Evolutionary conservation across 2,888 invertebrate genomes (phyloP).

Genomic region (Heliconius charithonia): DNA sequence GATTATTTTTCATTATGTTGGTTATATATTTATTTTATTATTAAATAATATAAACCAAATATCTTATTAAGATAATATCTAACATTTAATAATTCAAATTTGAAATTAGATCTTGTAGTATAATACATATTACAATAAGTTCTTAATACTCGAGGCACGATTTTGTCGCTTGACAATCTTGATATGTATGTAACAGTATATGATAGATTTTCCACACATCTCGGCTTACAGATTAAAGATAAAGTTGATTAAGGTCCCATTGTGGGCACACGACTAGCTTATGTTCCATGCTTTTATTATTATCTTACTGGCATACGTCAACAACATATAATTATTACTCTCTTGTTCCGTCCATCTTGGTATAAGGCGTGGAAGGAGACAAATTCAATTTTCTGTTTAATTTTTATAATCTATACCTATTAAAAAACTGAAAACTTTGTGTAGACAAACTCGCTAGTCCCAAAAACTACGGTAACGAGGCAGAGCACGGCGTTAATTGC

Average conservation of each 20-base stretch:
- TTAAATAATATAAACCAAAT: slow-evolving; percentile 12
- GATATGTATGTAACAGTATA: slow-evolving; percentile 56
- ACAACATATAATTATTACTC: too few relatives aligned
- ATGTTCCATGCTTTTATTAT: background rate
- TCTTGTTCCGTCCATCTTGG: too few relatives aligned
- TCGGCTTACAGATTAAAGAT: slow-evolving; percentile 64
- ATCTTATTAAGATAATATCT: slow-evolving; percentile 47
- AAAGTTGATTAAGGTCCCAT: slow-evolving; percentile 48
- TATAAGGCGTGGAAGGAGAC: too few relatives aligned
- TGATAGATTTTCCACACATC: slow-evolving; percentile 67
- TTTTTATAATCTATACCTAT: too few relatives aligned
- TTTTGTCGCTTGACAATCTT: slow-evolving; percentile 62
- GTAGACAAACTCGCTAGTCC: too few relatives aligned
- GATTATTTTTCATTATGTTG: background rate
- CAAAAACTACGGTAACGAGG: too few relatives aligned
- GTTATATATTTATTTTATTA: background rate
- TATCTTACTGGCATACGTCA: background rate
- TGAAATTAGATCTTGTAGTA: slow-evolving; percentile 49
- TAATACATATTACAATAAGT: slow-evolving; percentile 41
- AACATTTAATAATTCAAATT: slow-evolving; percentile 50
- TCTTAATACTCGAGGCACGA: slow-evolving; percentile 71
- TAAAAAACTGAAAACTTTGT: too few relatives aligned
- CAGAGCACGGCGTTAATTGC: too few relatives aligned
- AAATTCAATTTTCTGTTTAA: too few relatives aligned
- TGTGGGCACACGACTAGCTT: background rate